Conservation (phyloP, 2,888 invertebrate genomes). For the Ennomos erosarius region DNA sequence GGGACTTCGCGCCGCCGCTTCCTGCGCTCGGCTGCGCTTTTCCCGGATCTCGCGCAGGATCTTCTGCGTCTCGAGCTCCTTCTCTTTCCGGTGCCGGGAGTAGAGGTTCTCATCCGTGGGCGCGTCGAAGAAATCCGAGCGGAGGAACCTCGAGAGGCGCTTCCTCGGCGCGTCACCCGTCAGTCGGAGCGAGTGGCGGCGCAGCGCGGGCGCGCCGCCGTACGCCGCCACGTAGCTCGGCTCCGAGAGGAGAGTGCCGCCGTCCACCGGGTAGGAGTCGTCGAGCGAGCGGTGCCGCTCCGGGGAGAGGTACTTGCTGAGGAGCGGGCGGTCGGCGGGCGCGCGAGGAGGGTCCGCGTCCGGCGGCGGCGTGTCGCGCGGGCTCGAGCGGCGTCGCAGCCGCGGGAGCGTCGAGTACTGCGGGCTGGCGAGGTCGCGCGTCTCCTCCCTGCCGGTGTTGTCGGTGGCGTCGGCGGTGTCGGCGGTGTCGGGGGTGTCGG, state of each 20-base stretch:
- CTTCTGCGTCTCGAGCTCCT: slow-evolving; percentile 89
- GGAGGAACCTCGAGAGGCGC: slow-evolving; percentile 88
- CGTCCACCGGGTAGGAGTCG: slow-evolving; percentile 63
- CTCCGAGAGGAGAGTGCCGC: slow-evolving; percentile 64
- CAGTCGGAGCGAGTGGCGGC: slow-evolving; percentile 65
- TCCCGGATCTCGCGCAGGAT: slow-evolving; percentile 88
- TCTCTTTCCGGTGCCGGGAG: slow-evolving; percentile 86
- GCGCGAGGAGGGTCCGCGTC: slow-evolving; percentile 51
- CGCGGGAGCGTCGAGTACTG: slow-evolving; percentile 69
- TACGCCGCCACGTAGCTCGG: slow-evolving; percentile 74
- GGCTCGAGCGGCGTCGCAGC: slow-evolving; percentile 55
- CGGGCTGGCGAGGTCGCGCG: slow-evolving; percentile 36
- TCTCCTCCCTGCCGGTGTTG: slow-evolving; percentile 9
- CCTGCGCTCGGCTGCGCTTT: slow-evolving; percentile 76
- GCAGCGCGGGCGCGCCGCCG: slow-evolving; percentile 51
- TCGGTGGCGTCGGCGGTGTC: slow-evolving; percentile 19
- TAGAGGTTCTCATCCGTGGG: slow-evolving; percentile 88
- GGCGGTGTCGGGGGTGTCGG: slow-evolving; percentile 21
- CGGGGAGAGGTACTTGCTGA: slow-evolving; percentile 84
- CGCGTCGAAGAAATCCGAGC: slow-evolving; percentile 91
- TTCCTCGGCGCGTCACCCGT: slow-evolving; percentile 79
- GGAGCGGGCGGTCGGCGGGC: slow-evolving; percentile 81
- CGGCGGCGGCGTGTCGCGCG: slow-evolving; percentile 33
- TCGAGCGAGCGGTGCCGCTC: slow-evolving; percentile 69
- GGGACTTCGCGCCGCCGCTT: slow-evolving; percentile 52